These are phyloP conservation scores for Oryzias melastigma DNA, from an alignment of 2,113 vertebrate species.

Conservation along the genomic window DNA sequence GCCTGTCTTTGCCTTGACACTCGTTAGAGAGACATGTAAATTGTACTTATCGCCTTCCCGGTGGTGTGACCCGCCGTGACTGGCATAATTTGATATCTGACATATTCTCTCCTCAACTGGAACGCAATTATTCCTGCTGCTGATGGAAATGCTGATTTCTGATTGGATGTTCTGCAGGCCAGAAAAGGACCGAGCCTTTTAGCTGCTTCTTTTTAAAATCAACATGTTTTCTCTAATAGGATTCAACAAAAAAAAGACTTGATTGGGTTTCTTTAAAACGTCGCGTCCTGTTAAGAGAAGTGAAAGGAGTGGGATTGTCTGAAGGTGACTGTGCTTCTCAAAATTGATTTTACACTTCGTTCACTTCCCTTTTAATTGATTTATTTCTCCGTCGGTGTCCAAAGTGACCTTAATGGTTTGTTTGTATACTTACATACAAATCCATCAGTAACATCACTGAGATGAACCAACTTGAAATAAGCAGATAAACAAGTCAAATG, in stretches of 20 bases:
- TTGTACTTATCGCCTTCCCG: conserved; percentile 62
- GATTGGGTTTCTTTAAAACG: too few species aligned
- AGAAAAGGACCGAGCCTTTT: conserved; percentile 28
- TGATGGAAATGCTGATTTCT: conserved; percentile 58
- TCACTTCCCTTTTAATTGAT: conserved; percentile 46
- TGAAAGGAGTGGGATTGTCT: conserved; percentile 21
- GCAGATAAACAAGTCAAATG: not conserved
- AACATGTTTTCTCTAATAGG: conserved; percentile 11
- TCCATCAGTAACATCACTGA: not conserved
- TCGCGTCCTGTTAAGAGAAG: conserved; percentile 12
- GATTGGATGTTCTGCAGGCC: conserved; percentile 47
- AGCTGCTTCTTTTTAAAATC: conserved; percentile 18
- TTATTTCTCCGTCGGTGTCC: conserved; percentile 32
- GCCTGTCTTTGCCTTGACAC: conserved; percentile 43
- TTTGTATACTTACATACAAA: conserved; percentile 26
- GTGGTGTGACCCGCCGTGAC: conserved; percentile 59
- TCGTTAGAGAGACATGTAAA: conserved; percentile 64
- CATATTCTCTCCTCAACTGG: conserved; percentile 40
- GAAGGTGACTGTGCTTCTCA: conserved; percentile 54
- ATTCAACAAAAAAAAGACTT: conserved; percentile 9
- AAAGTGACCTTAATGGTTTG: conserved; percentile 51
- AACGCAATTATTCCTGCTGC: conserved; percentile 36
- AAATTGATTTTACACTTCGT: conserved; percentile 53
- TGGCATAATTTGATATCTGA: conserved; percentile 70
- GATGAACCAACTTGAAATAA: conserved; percentile 4